Percentiles rank a stretch among this genome's conserved stretches.
Evolutionary conservation across 23 tunicate genomes (phyloP).

Genomic region (Ascidia mentula): DNA sequence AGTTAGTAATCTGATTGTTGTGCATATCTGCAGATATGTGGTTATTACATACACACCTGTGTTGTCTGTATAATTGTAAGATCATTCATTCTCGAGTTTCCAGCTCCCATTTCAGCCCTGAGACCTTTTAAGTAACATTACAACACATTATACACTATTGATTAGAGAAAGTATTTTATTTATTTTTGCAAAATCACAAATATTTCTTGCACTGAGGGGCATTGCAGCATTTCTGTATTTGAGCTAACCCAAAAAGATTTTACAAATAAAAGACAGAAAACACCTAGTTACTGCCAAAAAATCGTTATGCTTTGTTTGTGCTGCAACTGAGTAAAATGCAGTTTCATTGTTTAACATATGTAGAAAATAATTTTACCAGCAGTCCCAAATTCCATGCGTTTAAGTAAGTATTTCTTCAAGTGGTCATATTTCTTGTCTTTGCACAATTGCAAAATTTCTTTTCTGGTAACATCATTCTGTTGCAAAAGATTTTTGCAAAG

Average conservation of each 20-base stretch:
- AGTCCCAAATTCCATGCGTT: conserved; percentile 96
- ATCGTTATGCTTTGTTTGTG: too few relatives aligned
- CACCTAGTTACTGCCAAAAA: too few relatives aligned
- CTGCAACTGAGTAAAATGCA: background rate
- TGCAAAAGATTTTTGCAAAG: background rate
- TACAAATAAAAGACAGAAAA: too few relatives aligned
- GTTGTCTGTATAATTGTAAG: conserved; percentile 96
- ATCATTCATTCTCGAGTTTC: conserved; percentile 91
- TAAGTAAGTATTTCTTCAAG: conserved; percentile 47
- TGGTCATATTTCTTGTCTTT: conserved; percentile 50
- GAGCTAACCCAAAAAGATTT: too few relatives aligned
- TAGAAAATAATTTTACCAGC: conserved; percentile 47
- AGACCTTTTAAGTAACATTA: too few relatives aligned
- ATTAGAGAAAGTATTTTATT: too few relatives aligned
- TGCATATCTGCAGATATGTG: background rate
- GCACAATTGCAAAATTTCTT: conserved; percentile 28
- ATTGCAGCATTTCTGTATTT: too few relatives aligned
- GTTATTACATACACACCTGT: conserved; percentile 45
- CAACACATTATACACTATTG: too few relatives aligned
- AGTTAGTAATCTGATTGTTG: background rate
- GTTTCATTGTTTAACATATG: background rate
- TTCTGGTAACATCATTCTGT: conserved; percentile 38
- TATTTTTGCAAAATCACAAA: too few relatives aligned
- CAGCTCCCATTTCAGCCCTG: conserved; percentile 96
- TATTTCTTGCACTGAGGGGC: too few relatives aligned